These are phyloP conservation scores for Dicerorhinus sumatrensis DNA, from an alignment of 2,113 vertebrate genomes.

Conservation along the genomic window DNA sequence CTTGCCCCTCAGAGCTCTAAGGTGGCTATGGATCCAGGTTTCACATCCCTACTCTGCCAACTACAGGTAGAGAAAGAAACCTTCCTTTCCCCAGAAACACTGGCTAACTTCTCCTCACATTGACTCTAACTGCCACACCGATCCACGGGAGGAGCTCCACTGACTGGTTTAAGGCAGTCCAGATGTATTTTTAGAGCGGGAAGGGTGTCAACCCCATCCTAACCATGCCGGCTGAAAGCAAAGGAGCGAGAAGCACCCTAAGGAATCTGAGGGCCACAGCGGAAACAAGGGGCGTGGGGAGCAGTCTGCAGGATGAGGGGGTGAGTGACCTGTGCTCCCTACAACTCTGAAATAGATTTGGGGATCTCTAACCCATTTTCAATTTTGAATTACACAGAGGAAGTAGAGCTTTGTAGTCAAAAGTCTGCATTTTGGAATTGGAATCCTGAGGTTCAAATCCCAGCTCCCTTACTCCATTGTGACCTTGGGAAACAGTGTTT, in stretches of 20 bases:
- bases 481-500: neutral
- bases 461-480: neutral
- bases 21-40: neutral
- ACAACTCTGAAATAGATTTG: neutral
- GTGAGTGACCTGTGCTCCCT: neutral
- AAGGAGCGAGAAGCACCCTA: neutral
- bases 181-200: neutral
- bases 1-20: neutral
- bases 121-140: neutral
- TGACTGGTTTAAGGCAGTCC: neutral
- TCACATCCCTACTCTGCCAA: neutral
- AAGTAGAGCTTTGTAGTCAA: neutral
- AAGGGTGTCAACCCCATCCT: no score
- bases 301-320: neutral
- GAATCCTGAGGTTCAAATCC: neutral
- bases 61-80: neutral
- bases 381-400: neutral
- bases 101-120: neutral
- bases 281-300: neutral
- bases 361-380: neutral
- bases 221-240: neutral
- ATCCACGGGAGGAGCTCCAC: neutral
- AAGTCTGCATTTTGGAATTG: neutral
- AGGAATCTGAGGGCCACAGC: neutral
- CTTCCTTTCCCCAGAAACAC: neutral